Conservation (phyloP, 1,140 invertebrate genomes). For the Megalopta genalis region DNA sequence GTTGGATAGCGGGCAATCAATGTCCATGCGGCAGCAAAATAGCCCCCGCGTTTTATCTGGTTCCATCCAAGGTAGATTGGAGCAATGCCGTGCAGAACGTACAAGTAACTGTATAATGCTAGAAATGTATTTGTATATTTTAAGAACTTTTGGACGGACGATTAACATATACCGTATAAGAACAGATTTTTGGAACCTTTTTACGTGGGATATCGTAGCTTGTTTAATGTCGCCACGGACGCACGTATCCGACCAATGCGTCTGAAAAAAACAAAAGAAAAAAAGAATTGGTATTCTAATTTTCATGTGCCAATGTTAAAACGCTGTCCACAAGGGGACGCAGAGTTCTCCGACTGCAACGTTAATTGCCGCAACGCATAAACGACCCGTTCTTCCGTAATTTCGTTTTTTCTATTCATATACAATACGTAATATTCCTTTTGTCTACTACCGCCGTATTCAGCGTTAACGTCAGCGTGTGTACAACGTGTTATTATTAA, state of each 20-base stretch:
- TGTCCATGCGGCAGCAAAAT: conserved; percentile 92
- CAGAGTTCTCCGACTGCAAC: conserved; percentile 48
- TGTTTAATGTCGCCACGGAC: conserved; percentile 7
- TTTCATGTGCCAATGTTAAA: conserved; percentile 61
- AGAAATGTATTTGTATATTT: conserved; percentile 18
- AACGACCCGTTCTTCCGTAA: conserved; percentile 34
- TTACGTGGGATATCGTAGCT: conserved; percentile 35
- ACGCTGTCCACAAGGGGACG: conserved; percentile 34
- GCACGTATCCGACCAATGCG: conserved; percentile 28
- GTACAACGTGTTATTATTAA: no score
- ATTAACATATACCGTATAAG: conserved; percentile 19
- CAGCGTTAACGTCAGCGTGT: no score
- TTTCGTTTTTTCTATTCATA: conserved; percentile 43
- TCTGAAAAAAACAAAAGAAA: no score
- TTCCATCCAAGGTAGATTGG: conserved; percentile 92
- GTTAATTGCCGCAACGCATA: conserved; percentile 33
- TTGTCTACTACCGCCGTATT: conserved; percentile 37
- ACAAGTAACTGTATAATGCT: conserved; percentile 86
- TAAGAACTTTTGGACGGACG: conserved; percentile 49
- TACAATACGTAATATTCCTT: conserved; percentile 4
- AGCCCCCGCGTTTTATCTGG: conserved; percentile 91
- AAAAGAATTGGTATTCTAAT: conserved; percentile 65
- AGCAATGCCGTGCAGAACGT: conserved; percentile 93
- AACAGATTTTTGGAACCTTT: conserved; percentile 38
- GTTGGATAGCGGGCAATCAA: conserved; percentile 89